A percentile compares a stretch with the other conserved stretches of the same genome.
phyloP scores from a whole-genome alignment of 2,113 vertebrate species.

The Polyodon spathula region DNA sequence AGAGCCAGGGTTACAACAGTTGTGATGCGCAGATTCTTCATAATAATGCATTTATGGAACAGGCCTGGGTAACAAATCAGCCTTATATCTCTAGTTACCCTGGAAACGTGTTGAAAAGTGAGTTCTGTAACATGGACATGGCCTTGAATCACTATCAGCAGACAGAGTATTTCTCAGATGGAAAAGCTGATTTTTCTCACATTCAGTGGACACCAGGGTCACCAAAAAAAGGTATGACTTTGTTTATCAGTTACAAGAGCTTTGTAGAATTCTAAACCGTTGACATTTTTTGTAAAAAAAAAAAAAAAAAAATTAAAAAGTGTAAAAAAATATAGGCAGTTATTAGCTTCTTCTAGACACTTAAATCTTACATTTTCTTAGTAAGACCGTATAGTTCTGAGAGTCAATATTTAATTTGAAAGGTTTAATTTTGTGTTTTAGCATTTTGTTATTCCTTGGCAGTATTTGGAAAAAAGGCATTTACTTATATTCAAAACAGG shows the following conservation, averaged over 20 bases:
- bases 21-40: constrained; percentile 74
- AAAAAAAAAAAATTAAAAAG: no score
- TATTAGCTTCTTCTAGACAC: no score
- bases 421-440: no score
- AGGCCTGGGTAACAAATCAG: constrained; percentile 77
- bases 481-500: no score
- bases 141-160: constrained; percentile 78
- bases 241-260: not conserved
- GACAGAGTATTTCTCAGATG: constrained; percentile 78
- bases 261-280: not conserved
- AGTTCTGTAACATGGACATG: constrained; percentile 80
- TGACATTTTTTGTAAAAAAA: no score
- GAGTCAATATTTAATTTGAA: no score
- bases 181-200: constrained; percentile 77
- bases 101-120: constrained; percentile 74
- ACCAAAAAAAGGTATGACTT: constrained; percentile 82
- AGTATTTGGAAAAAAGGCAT: no score
- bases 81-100: constrained; percentile 76
- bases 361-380: no score
- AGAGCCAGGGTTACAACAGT: constrained; percentile 65
- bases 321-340: no score
- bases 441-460: no score
- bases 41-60: constrained; percentile 82
- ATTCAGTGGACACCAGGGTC: constrained; percentile 75
- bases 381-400: no score